These are phyloP conservation scores for Passerina amoena DNA, from an alignment of 2,113 vertebrate genomes.

Conservation along the genomic window DNA sequence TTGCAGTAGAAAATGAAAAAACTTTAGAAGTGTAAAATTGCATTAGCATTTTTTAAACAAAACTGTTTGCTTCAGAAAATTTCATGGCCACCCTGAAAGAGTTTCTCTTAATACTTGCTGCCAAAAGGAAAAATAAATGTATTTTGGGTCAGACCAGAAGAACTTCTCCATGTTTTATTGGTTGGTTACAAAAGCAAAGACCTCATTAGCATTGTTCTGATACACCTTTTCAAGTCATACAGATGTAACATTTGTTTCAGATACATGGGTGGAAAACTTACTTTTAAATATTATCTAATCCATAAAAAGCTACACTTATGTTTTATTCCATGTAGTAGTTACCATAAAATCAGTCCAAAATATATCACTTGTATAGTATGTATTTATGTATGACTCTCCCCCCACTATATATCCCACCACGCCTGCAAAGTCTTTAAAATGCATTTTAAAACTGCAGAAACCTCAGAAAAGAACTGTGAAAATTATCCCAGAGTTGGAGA, in stretches of 20 bases:
- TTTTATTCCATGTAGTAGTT: not conserved
- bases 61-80: constrained; percentile 1
- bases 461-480: not conserved
- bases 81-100: not conserved
- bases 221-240: not conserved
- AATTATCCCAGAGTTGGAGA: not conserved
- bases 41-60: not conserved
- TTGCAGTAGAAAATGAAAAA: not conserved
- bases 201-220: not conserved
- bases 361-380: not conserved
- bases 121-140: not conserved
- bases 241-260: not conserved
- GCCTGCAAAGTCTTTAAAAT: constrained; percentile 1
- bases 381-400: not conserved
- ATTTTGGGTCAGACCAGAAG: not conserved
- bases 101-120: not conserved
- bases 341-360: not conserved
- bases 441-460: constrained; percentile 10
- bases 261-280: not conserved
- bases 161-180: not conserved
- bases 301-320: not conserved
- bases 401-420: not conserved
- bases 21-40: not conserved
- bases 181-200: not conserved
- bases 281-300: not conserved